A percentile compares a stretch with the other conserved stretches of the same genome.
Conservation (phyloP, 2,888 invertebrate species). For the Folsomia candida region DNA sequence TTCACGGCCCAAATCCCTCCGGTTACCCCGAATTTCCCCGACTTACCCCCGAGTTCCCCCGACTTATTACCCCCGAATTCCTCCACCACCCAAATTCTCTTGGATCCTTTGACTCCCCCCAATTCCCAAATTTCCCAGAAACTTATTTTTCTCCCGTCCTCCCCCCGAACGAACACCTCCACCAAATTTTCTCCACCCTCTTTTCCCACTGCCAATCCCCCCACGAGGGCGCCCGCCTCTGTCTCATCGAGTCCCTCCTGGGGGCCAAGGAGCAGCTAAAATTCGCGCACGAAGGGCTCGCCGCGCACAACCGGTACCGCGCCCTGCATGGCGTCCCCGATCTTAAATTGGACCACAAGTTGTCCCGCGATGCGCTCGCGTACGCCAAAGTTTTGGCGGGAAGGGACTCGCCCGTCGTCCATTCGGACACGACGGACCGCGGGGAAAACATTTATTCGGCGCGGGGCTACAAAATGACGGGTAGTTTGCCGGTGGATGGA, state of each 20-base stretch:
- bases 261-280: neutral
- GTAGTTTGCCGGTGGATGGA: neutral
- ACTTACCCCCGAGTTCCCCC: too few species aligned
- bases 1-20: too few species aligned
- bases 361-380: neutral
- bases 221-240: too few species aligned
- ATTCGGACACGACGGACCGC: too few species aligned
- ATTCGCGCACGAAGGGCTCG: conserved; percentile 40
- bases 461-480: neutral
- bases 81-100: neutral
- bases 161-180: too few species aligned
- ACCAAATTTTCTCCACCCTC: too few species aligned
- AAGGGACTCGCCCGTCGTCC: neutral
- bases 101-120: neutral
- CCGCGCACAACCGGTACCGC: conserved; percentile 41
- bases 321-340: conserved; percentile 32
- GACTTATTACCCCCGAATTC: too few species aligned
- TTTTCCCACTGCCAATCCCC: neutral
- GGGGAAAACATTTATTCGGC: conserved; percentile 18
- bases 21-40: too few species aligned
- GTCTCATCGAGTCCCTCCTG: too few species aligned
- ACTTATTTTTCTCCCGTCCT: too few species aligned
- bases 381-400: neutral
- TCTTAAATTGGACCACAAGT: conserved; percentile 21
- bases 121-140: neutral